Evolutionary conservation across 2,888 invertebrate species (phyloP), one percentile per base, ranked within the genome.

Genomic region (Pherbina coryleti): DNA sequence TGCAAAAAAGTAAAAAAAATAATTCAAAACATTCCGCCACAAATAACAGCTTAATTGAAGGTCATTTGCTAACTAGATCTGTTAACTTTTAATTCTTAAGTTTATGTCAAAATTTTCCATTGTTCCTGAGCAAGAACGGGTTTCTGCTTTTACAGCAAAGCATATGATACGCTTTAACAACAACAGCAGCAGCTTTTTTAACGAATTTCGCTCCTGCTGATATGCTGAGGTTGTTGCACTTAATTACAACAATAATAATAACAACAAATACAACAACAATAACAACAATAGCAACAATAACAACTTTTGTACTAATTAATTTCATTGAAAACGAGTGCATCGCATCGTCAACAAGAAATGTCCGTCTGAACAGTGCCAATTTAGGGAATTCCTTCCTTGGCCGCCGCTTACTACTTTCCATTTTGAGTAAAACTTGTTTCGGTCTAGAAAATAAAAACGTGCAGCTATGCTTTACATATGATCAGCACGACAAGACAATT

Each of bases 301-400:
- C 31, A 5, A 37, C 8, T 11, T n/a, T 57, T 31, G 55, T 17
- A 34, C 53, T n/a, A 71, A 62, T 55, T 73, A 34, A 62, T 73
- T 60, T 28, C 62, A 62, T 44, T 73, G 73, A 7, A 49, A 72
- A 72, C 72, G 44, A 72, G 60, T 72, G 51, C 28, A 14, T 49
- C 69, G 25, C 4, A 5, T 3, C 57, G 25, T 22, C 25, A 17
- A 37, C 34, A 37, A 34, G 22, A n/a, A 55, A 19, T 7, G 17
- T n/a, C 44, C 19, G 28, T 55, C 37, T 14, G 19, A 49, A 49
- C 44, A 37, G n/a, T n/a, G 60, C 34, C 60, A 51, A 53, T 76
- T 76, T 76, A 31, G 60, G 76, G 70, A 60, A 76, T 76, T 70
- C 69, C 70, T 70, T 60, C 57, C 44, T 44, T 60, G 5, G 57